Base-by-base conservation (phyloP, 2,888 invertebrate genomes). In the Cremastobaeus sp. region DNA sequence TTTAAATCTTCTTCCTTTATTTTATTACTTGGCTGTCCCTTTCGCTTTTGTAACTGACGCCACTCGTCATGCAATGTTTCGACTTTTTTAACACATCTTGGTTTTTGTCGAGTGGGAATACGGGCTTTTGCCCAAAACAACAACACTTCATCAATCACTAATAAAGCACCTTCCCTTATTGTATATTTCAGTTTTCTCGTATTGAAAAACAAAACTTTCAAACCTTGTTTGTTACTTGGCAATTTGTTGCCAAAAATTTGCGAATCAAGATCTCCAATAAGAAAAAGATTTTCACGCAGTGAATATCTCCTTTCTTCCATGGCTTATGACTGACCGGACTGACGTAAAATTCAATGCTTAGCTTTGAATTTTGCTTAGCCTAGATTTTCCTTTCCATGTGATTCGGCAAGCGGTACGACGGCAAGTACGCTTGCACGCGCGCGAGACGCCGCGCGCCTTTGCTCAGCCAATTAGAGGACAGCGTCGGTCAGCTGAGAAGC, bases 121-220 rank as follows among this genome's bases (percentile, higher is more conserved):
- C 52, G 37, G 18, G 45, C 54, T 65, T 30, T 54, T 37, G 21
- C 37, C 54, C 54, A 65, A 35, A 65, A 65, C 8, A 45, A 18
- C n/a, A 43, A 9, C 9, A 54, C 35, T 34, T 54, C 65, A 12
- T 54, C 52, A 12, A 34, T 25, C 11, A 60, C 60, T 11, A 54
- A 39, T 12, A 28, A 21, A 9, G 37, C 54, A 57, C 57, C 18
- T 1, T 18, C 41, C 3, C 14, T n/a, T 1, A 15, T n/a, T 34
- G 18, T 15, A 1, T 20, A 14, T 11, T 57, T 43, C 9, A 57
- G 14, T 9, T 14, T n/a, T 6, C 43, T 32, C 1, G 15, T 43
- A 45, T 57, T 25, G 18, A 30, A 45, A 18, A 30, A 57, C 18
- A 39, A 32, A 5, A 32, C 43, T 57, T 43, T 43, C 43, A 43